A percentile compares a stretch with the other conserved stretches of the same genome.
phyloP scores from a whole-genome alignment of 2,888 invertebrate species.

The Sarcophaga rosellei region DNA sequence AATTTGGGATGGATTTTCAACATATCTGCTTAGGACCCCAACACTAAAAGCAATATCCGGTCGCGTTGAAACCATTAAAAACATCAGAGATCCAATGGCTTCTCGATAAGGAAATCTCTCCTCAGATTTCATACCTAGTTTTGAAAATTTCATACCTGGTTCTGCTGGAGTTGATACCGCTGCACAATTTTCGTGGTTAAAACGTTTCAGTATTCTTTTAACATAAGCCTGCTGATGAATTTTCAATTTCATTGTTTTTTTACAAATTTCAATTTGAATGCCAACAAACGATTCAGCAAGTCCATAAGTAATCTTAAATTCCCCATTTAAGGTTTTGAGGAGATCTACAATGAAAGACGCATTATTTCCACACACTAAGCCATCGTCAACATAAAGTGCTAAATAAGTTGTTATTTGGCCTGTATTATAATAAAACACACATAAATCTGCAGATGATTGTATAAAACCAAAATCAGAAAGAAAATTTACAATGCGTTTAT shows the following conservation, averaged over 20 bases:
- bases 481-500: conserved; percentile 59
- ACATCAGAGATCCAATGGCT: conserved; percentile 42
- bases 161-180: conserved; percentile 32
- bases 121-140: not conserved
- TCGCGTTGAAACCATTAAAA: conserved; percentile 29
- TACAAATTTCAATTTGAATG: conserved; percentile 33
- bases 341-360: conserved; percentile 16
- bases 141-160: conserved; percentile 12
- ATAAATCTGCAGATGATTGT: conserved; percentile 59
- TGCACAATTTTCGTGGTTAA: conserved; percentile 36
- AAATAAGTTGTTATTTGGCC: conserved; percentile 52
- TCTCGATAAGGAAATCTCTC: conserved; percentile 31
- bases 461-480: conserved; percentile 47
- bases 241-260: conserved; percentile 33
- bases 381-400: conserved; percentile 72
- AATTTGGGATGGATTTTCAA: conserved; percentile 31
- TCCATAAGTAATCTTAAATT: conserved; percentile 47
- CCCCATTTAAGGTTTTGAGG: conserved; percentile 14
- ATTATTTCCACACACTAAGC: conserved; percentile 66
- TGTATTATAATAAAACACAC: conserved; percentile 46
- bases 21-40: conserved; percentile 42
- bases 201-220: conserved; percentile 27
- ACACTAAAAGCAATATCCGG: conserved; percentile 41
- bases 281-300: conserved; percentile 55
- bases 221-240: conserved; percentile 33